phyloP scores from a whole-genome alignment of 2,113 vertebrate genomes.

The Theristicus caerulescens region DNA sequence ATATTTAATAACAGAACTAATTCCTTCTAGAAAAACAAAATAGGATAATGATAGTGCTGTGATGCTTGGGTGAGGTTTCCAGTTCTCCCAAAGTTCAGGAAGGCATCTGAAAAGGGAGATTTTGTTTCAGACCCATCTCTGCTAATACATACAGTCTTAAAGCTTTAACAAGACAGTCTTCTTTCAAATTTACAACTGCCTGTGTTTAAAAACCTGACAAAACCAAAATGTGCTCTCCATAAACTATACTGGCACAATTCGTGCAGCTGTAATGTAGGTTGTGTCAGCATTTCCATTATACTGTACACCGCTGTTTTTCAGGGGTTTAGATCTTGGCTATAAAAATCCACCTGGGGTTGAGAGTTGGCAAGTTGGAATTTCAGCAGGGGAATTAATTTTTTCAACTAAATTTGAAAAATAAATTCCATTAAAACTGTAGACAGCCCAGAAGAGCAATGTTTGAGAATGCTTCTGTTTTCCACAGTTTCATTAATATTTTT shows the following conservation, averaged over 20 bases:
- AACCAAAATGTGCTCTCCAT: conserved; percentile 79
- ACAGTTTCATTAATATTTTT: not conserved
- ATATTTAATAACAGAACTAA: not conserved
- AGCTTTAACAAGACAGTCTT: conserved; percentile 70
- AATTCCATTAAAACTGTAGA: not conserved
- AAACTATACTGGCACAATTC: conserved; percentile 71
- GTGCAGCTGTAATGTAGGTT: conserved; percentile 74
- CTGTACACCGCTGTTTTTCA: conserved; percentile 62
- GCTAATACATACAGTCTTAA: conserved; percentile 57
- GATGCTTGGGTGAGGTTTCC: not conserved
- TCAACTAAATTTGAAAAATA: conserved; percentile 59
- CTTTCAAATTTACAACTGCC: conserved; percentile 78
- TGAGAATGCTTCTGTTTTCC: not conserved
- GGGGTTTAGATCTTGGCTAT: conserved; percentile 68
- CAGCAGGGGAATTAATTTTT: conserved; percentile 51
- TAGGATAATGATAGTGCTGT: not conserved
- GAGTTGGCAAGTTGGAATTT: conserved; percentile 57
- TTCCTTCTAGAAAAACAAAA: not conserved
- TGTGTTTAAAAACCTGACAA: conserved; percentile 82
- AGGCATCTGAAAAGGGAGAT: not conserved
- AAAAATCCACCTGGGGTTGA: conserved; percentile 71
- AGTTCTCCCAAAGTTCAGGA: not conserved
- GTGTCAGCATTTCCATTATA: conserved; percentile 77
- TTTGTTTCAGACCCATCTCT: not conserved
- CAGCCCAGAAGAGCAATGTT: not conserved